Conservation (phyloP, 2,113 vertebrate species). For the Ibidorhyncha struthersii region DNA sequence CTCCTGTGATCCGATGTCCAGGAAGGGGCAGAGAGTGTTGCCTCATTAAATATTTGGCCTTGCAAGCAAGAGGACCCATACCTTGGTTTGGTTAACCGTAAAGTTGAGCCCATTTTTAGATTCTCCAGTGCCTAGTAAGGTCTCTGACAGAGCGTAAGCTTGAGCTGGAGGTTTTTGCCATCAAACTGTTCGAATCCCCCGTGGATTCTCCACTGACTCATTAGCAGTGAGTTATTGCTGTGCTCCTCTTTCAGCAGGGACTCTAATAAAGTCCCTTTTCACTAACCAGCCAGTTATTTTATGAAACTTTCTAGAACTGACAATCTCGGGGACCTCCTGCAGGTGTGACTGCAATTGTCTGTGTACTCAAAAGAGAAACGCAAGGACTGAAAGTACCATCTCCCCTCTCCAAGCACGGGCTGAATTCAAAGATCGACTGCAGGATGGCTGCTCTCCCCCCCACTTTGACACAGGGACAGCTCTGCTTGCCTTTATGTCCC, state of each 20-base stretch:
- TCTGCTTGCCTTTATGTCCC: neutral
- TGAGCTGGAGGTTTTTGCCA: neutral
- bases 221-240: conserved; percentile 17
- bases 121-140: neutral
- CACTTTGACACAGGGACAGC: neutral
- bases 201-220: conserved; percentile 27
- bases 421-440: neutral
- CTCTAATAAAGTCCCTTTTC: conserved; percentile 19
- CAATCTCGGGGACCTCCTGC: conserved; percentile 5
- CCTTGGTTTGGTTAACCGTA: neutral
- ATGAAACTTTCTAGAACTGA: neutral
- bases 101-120: neutral
- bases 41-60: neutral
- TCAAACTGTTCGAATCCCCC: neutral
- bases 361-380: neutral
- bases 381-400: neutral
- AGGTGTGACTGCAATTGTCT: neutral
- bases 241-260: conserved; percentile 22
- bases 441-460: neutral
- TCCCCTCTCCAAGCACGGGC: neutral
- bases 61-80: neutral
- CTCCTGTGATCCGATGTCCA: neutral
- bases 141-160: neutral
- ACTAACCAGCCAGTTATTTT: neutral
- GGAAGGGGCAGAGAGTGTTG: neutral